phyloP scores from a whole-genome alignment of 92 coral and sea anemone genomes.

The Palythoa grandis region DNA sequence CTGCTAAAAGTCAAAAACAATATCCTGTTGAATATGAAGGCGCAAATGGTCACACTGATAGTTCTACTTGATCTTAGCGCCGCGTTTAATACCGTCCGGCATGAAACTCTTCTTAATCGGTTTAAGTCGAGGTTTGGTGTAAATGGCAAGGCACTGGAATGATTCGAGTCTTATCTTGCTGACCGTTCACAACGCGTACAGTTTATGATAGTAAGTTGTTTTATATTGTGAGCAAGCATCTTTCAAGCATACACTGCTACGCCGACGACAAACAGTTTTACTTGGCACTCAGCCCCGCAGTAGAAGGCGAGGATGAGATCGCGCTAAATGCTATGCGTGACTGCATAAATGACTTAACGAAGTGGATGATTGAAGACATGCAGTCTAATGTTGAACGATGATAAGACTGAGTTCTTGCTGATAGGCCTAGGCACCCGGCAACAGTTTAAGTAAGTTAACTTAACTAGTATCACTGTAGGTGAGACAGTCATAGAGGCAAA shows the following conservation, averaged over 20 bases:
- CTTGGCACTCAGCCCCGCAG: conserved; percentile 47
- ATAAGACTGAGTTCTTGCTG: conserved; percentile 39
- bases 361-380: conserved; percentile 37
- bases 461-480: conserved; percentile 25
- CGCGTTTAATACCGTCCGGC: conserved; percentile 57
- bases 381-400: conserved; percentile 41
- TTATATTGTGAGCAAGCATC: background rate
- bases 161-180: conserved; percentile 52
- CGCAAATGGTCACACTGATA: conserved; percentile 47
- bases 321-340: conserved; percentile 35
- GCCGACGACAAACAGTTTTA: conserved; percentile 47
- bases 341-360: conserved; percentile 40
- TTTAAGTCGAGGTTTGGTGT: conserved; percentile 40
- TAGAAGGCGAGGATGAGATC: conserved; percentile 37
- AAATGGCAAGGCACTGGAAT: conserved; percentile 43
- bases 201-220: too few relatives aligned
- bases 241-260: conserved; percentile 51
- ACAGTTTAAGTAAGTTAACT: conserved; percentile 29
- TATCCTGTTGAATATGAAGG: conserved; percentile 47
- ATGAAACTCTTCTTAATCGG: conserved; percentile 45
- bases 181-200: too few relatives aligned
- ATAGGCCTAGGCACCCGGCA: conserved; percentile 1
- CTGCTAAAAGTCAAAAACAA: conserved; percentile 54
- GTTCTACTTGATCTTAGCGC: conserved; percentile 8
- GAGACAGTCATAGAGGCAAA: background rate